Percentiles rank a stretch among this genome's conserved stretches.
These are phyloP conservation scores for Ophiodon elongatus DNA, from an alignment of 2,113 vertebrate species.

Conservation along the genomic window DNA sequence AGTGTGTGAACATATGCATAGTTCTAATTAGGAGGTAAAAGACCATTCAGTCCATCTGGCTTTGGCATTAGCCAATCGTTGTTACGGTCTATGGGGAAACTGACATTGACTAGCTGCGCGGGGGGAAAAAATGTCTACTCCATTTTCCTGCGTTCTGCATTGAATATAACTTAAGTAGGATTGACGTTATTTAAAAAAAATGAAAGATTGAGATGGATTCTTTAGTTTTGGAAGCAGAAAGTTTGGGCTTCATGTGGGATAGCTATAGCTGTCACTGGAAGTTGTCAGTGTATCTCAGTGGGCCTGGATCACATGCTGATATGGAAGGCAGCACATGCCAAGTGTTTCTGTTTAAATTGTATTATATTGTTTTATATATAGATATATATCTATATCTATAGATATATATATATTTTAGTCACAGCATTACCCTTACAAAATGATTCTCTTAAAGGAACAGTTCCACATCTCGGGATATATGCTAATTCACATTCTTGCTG, in stretches of 20 bases:
- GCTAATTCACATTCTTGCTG: no score
- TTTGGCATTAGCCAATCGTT: conserved; percentile 73
- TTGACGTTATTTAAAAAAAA: conserved; percentile 44
- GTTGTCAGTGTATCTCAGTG: background rate
- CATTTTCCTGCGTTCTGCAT: conserved; percentile 62
- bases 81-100: conserved; percentile 63
- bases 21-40: conserved; percentile 77
- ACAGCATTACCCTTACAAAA: background rate
- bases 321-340: background rate
- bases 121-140: conserved; percentile 54
- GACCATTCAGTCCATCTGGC: conserved; percentile 74
- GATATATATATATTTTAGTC: background rate
- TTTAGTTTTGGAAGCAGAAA: conserved; percentile 12
- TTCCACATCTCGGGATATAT: background rate
- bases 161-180: conserved; percentile 58
- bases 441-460: background rate
- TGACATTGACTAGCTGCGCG: conserved; percentile 67
- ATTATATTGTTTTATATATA: no score
- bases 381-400: no score
- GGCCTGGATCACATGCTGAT: conserved; percentile 18
- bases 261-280: background rate
- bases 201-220: conserved; percentile 34
- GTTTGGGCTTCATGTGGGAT: conserved; percentile 10
- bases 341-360: conserved; percentile 8
- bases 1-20: conserved; percentile 49